Evolutionary conservation across 2,888 invertebrate species (phyloP).

Genomic region (Sphaerophoria taeniata): DNA sequence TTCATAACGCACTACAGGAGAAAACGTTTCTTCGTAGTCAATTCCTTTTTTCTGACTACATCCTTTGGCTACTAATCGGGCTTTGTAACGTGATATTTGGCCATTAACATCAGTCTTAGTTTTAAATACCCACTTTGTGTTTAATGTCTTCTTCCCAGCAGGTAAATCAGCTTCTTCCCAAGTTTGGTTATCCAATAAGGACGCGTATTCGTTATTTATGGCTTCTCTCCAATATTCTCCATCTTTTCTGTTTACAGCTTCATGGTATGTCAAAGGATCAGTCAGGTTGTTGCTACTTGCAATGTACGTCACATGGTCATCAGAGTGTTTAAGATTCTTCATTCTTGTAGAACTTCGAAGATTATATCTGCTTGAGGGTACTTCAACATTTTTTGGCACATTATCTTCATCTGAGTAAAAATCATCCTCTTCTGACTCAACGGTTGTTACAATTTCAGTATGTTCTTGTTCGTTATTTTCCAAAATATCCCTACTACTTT

Average conservation of each 20-base stretch:
- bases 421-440: not conserved
- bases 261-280: not conserved
- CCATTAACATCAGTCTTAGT: not conserved
- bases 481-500: not conserved
- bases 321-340: not conserved
- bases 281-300: not conserved
- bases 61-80: not conserved
- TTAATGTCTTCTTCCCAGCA: not conserved
- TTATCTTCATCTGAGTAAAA: not conserved
- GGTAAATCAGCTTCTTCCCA: conserved; percentile 7
- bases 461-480: not conserved
- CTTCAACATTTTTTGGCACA: too few relatives aligned
- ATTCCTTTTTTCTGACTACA: not conserved
- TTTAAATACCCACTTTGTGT: not conserved
- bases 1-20: not conserved
- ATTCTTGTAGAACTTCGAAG: not conserved
- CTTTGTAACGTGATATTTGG: not conserved
- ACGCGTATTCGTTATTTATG: not conserved
- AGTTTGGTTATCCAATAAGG: not conserved
- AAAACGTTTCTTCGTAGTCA: not conserved
- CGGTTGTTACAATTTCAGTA: not conserved
- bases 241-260: not conserved
- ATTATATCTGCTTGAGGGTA: not conserved
- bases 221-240: not conserved
- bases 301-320: not conserved